Evolutionary conservation across 2,888 invertebrate species (phyloP).

Genomic region (Tuberolachnus salignus): DNA sequence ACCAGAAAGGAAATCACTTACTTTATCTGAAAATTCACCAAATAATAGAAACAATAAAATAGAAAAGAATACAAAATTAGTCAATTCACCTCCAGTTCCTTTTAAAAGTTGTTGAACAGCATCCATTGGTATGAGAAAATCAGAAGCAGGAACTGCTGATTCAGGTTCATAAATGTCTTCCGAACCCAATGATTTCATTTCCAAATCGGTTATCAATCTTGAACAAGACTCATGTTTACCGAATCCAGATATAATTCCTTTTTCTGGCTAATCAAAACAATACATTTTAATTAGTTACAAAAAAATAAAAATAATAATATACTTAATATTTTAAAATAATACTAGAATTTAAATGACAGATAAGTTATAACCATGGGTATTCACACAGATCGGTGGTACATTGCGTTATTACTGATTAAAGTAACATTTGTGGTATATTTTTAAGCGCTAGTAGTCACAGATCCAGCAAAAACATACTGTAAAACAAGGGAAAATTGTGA

Average conservation of each 20-base stretch:
- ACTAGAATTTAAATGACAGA: neutral
- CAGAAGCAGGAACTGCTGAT: constrained; percentile 28
- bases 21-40: constrained; percentile 37
- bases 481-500: too few relatives aligned
- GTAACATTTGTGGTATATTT: too few relatives aligned
- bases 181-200: constrained; percentile 63
- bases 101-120: constrained; percentile 52
- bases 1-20: constrained; percentile 43
- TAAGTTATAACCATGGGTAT: neutral
- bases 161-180: constrained; percentile 40
- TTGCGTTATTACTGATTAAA: neutral
- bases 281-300: constrained; percentile 65
- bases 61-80: neutral
- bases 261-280: constrained; percentile 61
- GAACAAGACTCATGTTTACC: constrained; percentile 72
- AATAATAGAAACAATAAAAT: neutral
- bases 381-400: neutral
- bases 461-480: neutral
- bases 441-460: neutral
- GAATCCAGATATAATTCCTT: constrained; percentile 66
- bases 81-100: constrained; percentile 45
- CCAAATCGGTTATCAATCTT: constrained; percentile 75
- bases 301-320: too few relatives aligned
- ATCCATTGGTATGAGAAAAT: constrained; percentile 48
- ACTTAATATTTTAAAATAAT: too few relatives aligned